phyloP scores from a whole-genome alignment of 2,888 invertebrate species.

The Scrobipalpa atriplicella region DNA sequence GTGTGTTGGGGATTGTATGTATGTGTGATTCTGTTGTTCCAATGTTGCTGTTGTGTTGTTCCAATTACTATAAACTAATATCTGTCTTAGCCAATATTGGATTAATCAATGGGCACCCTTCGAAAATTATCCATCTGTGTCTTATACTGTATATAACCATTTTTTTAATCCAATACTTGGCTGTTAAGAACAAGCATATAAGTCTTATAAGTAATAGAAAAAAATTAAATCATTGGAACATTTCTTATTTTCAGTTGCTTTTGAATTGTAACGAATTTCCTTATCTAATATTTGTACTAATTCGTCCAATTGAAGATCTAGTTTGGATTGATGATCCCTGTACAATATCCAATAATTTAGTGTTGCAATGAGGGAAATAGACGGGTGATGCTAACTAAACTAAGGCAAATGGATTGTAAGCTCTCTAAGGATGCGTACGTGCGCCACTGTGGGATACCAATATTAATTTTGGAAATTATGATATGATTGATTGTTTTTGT shows the following conservation, averaged over 20 bases:
- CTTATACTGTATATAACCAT: slow-evolving; percentile 6
- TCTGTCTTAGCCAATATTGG: slow-evolving; percentile 17
- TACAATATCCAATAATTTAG: slow-evolving; percentile 46
- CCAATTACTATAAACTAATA: neutral
- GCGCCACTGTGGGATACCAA: slow-evolving; percentile 34
- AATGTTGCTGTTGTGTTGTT: slow-evolving; percentile 39
- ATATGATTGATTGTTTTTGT: neutral
- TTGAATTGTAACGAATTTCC: slow-evolving; percentile 24
- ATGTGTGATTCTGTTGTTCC: slow-evolving; percentile 40
- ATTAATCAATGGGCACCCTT: slow-evolving; percentile 6
- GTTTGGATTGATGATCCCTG: slow-evolving; percentile 41
- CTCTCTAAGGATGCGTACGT: no score
- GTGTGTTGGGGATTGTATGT: slow-evolving; percentile 50
- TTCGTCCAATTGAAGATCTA: slow-evolving; percentile 34
- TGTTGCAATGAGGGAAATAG: slow-evolving; percentile 39
- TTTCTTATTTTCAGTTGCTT: slow-evolving; percentile 5
- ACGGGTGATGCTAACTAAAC: slow-evolving; percentile 40
- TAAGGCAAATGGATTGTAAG: slow-evolving; percentile 40
- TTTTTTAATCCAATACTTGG: neutral
- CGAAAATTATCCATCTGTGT: neutral
- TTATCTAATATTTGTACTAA: slow-evolving; percentile 25
- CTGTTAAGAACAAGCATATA: neutral
- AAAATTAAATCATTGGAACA: slow-evolving; percentile 20
- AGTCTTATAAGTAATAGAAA: neutral
- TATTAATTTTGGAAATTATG: neutral